Percentiles rank a stretch among this genome's conserved stretches.
Conservation (phyloP, 2,888 invertebrate genomes). For the Spodoptera picta region DNA sequence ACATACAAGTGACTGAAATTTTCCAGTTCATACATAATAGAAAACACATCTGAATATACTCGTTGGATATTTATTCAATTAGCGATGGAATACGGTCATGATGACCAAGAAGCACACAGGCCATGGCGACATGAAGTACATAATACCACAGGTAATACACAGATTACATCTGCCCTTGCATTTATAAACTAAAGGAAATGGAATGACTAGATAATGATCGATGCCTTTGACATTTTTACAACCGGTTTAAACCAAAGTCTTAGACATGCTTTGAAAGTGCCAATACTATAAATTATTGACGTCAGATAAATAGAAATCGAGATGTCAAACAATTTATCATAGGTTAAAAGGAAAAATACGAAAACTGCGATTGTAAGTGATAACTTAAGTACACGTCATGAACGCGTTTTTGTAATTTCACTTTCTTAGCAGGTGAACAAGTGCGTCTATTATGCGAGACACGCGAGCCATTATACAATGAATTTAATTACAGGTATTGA, state of each 20-base stretch:
- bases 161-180: conserved; percentile 44
- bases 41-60: background rate
- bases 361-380: conserved; percentile 37
- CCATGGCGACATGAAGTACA: background rate
- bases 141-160: background rate
- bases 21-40: background rate
- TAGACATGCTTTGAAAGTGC: conserved; percentile 32
- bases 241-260: conserved; percentile 40
- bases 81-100: conserved; percentile 3
- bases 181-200: conserved; percentile 30
- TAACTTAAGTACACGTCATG: conserved; percentile 45
- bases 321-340: conserved; percentile 25
- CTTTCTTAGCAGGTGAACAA: conserved; percentile 40
- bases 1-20: too few relatives aligned
- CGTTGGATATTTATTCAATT: background rate
- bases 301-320: conserved; percentile 33
- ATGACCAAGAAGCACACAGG: background rate
- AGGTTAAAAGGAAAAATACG: conserved; percentile 33
- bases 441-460: conserved; percentile 31
- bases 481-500: conserved; percentile 34
- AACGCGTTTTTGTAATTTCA: conserved; percentile 43
- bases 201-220: conserved; percentile 36
- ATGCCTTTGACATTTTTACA: conserved; percentile 47
- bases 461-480: conserved; percentile 47
- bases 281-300: conserved; percentile 13